phyloP scores from a whole-genome alignment of 2,113 vertebrate species.

The Chloropsis hardwickii region DNA sequence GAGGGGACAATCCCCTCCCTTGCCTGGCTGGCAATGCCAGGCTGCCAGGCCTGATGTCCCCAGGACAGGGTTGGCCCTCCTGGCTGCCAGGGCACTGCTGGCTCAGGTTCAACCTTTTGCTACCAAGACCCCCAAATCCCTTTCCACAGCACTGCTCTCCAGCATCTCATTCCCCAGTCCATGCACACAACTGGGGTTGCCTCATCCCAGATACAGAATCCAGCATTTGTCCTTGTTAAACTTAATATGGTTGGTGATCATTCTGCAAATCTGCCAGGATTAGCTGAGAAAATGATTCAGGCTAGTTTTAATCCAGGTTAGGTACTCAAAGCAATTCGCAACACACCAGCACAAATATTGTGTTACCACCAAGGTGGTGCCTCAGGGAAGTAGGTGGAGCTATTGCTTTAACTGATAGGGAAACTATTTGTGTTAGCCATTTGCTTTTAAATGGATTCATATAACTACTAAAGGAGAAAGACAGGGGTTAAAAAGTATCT shows the following conservation, averaged over 20 bases:
- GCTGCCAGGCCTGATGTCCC: accelerated
- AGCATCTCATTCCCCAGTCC: too few relatives aligned
- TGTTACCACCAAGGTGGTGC: not conserved
- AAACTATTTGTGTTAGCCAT: not conserved
- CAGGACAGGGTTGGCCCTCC: not conserved
- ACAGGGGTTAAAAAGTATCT: not conserved
- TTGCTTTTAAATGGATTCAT: not conserved
- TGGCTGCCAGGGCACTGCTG: not conserved
- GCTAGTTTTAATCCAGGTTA: not conserved
- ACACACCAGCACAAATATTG: not conserved
- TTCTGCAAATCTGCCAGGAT: not conserved
- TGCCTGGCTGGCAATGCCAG: accelerated
- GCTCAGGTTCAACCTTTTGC: accelerated
- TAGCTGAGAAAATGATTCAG: not conserved
- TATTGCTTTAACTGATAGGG: not conserved
- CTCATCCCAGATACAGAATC: not conserved
- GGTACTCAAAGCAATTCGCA: not conserved
- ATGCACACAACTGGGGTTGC: not conserved
- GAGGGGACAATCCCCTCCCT: not conserved
- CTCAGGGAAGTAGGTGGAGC: not conserved
- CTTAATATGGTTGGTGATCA: not conserved
- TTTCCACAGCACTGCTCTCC: not conserved
- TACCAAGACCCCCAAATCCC: accelerated
- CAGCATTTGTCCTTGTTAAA: not conserved
- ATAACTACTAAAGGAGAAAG: not conserved